Evolutionary conservation across 1,140 invertebrate species (phyloP).

Genomic region (Dendroctonus valens): DNA sequence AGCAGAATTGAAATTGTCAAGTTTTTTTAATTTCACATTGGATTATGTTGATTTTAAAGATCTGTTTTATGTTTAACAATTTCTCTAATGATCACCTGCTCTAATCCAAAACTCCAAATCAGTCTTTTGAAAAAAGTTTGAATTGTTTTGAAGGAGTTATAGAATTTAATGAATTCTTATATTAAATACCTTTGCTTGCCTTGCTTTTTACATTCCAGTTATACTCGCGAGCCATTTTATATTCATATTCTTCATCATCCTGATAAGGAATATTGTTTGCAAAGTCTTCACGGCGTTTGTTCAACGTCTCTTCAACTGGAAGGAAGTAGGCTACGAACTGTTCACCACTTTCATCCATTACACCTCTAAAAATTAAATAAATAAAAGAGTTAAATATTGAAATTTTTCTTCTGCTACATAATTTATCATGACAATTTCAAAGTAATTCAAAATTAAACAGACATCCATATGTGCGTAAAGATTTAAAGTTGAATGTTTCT

Average conservation of each 20-base stretch:
- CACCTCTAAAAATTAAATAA: constrained; percentile 75
- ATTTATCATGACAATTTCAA: neutral
- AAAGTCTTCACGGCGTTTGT: constrained; percentile 82
- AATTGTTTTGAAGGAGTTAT: too few relatives aligned
- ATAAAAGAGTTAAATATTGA: constrained; percentile 12
- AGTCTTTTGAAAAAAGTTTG: too few relatives aligned
- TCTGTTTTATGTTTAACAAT: too few relatives aligned
- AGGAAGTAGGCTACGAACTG: constrained; percentile 99
- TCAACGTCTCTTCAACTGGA: constrained; percentile 88
- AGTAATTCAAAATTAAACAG: too few relatives aligned
- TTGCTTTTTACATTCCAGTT: constrained; percentile 99
- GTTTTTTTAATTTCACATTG: too few relatives aligned
- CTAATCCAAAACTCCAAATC: too few relatives aligned
- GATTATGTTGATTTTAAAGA: too few relatives aligned
- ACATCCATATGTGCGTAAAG: too few relatives aligned
- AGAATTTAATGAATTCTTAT: neutral
- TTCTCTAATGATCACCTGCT: too few relatives aligned
- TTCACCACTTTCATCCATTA: constrained; percentile 97
- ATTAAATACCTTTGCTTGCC: constrained; percentile 72
- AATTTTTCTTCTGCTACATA: neutral
- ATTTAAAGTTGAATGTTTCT: too few relatives aligned
- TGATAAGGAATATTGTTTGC: constrained; percentile 77
- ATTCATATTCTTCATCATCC: constrained; percentile 91
- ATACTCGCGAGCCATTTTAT: constrained; percentile 93
- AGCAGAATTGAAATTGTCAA: too few relatives aligned